phyloP scores from a whole-genome alignment of 2,113 vertebrate species.

The Dascyllus trimaculatus region DNA sequence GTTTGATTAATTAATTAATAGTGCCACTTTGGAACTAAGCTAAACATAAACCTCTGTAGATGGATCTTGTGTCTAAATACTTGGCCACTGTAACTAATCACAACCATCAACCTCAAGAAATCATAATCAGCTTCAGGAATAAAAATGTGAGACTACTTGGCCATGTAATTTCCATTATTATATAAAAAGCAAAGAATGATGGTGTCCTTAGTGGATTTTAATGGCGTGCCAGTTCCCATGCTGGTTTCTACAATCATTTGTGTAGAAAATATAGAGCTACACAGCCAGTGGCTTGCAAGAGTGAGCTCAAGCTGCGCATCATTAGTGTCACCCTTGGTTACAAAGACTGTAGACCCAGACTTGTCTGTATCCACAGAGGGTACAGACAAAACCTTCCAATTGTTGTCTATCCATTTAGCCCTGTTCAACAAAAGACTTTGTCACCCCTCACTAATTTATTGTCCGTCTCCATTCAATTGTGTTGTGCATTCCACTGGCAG shows the following conservation, averaged over 20 bases:
- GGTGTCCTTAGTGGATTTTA: slow-evolving; percentile 25
- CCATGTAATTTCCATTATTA: slow-evolving; percentile 7
- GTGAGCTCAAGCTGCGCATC: slow-evolving; percentile 72
- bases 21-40: background rate
- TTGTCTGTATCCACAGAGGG: slow-evolving; percentile 64
- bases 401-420: slow-evolving; percentile 70
- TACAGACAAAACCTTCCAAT: slow-evolving; percentile 58
- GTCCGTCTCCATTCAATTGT: slow-evolving; percentile 69
- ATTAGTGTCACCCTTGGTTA: slow-evolving; percentile 78
- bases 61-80: background rate
- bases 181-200: slow-evolving; percentile 34
- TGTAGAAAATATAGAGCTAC: slow-evolving; percentile 60
- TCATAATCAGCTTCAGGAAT: background rate
- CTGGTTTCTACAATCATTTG: slow-evolving; percentile 65
- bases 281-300: slow-evolving; percentile 69
- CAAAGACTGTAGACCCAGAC: slow-evolving; percentile 64
- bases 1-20: background rate
- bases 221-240: slow-evolving; percentile 62
- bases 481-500: slow-evolving; percentile 61
- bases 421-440: slow-evolving; percentile 72
- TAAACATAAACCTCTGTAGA: background rate
- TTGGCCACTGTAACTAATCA: background rate
- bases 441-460: slow-evolving; percentile 77
- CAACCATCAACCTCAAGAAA: slow-evolving; percentile 8
- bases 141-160: slow-evolving; percentile 27